These are phyloP conservation scores for Eubasilissa splendida DNA, from an alignment of 2,888 invertebrate genomes.

Conservation along the genomic window DNA sequence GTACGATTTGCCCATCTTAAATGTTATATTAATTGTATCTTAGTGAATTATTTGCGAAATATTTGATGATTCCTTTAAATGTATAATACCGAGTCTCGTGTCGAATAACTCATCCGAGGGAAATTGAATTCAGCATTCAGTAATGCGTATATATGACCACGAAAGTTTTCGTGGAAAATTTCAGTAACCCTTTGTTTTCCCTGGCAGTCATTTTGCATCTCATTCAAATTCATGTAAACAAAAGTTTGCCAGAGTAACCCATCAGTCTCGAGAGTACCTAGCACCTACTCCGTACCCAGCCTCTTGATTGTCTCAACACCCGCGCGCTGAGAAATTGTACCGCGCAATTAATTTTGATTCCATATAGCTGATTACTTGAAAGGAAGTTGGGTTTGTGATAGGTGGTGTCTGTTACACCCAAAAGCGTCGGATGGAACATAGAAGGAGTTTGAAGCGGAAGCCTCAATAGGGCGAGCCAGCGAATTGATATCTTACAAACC, in stretches of 20 bases:
- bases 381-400: constrained; percentile 48
- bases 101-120: neutral
- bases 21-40: no score
- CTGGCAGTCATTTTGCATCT: constrained; percentile 32
- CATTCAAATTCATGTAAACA: constrained; percentile 53
- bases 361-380: constrained; percentile 56
- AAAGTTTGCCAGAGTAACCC: constrained; percentile 45
- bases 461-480: neutral
- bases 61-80: no score
- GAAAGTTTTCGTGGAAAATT: constrained; percentile 17
- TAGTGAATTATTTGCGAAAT: no score
- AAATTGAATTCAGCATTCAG: constrained; percentile 14
- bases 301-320: constrained; percentile 47
- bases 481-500: neutral
- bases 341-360: constrained; percentile 57
- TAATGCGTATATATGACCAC: neutral
- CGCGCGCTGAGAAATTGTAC: constrained; percentile 35
- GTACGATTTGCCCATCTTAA: no score
- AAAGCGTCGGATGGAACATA: neutral
- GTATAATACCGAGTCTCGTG: no score
- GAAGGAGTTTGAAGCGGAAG: constrained; percentile 9
- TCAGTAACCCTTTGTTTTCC: constrained; percentile 21
- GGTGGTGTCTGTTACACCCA: constrained; percentile 37
- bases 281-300: neutral
- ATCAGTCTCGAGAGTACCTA: constrained; percentile 19